Evolutionary conservation across 2,113 vertebrate species (phyloP).

Genomic region (Siphamia tubifer): DNA sequence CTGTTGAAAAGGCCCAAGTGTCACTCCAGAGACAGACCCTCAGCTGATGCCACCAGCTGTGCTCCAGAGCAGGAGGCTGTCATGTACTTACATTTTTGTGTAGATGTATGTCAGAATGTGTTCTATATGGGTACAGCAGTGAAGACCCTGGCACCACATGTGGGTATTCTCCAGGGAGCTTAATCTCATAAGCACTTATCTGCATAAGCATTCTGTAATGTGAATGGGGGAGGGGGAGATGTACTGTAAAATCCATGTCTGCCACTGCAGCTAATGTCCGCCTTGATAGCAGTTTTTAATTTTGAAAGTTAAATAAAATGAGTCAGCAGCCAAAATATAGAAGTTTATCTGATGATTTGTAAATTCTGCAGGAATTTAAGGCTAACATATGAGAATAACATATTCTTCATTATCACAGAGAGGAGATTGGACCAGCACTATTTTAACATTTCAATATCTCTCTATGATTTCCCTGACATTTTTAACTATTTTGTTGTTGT

Average conservation of each 20-base stretch:
- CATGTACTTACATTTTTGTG: not conserved
- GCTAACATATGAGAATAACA: conserved; percentile 13
- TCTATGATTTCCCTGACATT: too few species aligned
- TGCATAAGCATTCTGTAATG: conserved; percentile 36
- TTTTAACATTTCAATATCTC: not conserved
- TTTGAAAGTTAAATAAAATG: not conserved
- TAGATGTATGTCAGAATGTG: not conserved
- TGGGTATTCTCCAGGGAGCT: conserved; percentile 48
- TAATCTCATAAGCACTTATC: conserved; percentile 56
- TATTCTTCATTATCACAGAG: conserved; percentile 20
- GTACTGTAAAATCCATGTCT: conserved; percentile 48
- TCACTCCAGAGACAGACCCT: not conserved
- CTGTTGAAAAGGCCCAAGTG: not conserved
- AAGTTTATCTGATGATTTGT: conserved; percentile 1
- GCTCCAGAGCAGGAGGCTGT: not conserved
- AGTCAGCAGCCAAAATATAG: not conserved
- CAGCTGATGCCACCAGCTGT: conserved; percentile 53
- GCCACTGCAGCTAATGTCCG: conserved; percentile 6
- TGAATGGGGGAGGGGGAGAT: conserved; percentile 35
- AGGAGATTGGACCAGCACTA: not conserved
- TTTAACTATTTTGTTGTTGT: not conserved
- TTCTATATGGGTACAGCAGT: conserved; percentile 12
- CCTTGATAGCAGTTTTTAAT: not conserved
- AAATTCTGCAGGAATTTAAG: conserved; percentile 18
- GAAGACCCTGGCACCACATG: conserved; percentile 41